Evolutionary conservation across 2,797 vertebrate species (phyloP).

Genomic region (Diceros bicornis): DNA sequence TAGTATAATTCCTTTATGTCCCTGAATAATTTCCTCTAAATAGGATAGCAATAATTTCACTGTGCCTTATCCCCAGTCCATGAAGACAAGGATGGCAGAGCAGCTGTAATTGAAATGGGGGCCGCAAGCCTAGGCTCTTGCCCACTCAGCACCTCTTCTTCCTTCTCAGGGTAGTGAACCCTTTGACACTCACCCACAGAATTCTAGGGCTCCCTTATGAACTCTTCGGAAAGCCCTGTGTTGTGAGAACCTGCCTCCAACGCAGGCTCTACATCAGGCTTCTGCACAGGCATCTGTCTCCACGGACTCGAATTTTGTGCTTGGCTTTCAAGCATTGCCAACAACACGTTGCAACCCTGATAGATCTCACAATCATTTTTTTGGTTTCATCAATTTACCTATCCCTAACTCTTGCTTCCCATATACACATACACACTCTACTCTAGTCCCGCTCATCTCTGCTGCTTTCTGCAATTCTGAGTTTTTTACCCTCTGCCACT

Average conservation of each 20-base stretch:
- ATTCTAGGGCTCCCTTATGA: neutral
- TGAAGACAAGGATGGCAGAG: neutral
- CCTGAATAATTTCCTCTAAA: neutral
- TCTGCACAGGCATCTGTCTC: neutral
- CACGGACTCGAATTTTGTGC: neutral
- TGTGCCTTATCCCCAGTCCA: neutral
- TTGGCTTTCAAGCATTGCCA: neutral
- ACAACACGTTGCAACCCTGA: neutral
- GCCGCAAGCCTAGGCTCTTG: neutral
- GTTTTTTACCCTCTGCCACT: neutral
- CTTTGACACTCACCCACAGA: neutral
- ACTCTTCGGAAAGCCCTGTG: neutral
- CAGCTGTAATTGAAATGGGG: neutral
- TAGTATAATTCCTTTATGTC: neutral
- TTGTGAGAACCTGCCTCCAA: neutral
- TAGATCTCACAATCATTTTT: neutral
- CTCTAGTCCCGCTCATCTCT: neutral
- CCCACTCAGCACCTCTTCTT: neutral
- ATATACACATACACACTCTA: neutral
- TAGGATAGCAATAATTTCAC: neutral
- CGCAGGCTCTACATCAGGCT: neutral
- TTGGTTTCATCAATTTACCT: neutral
- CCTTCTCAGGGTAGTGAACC: neutral
- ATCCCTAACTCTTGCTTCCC: neutral
- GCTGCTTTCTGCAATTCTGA: neutral